Percentiles rank a stretch among this genome's conserved stretches.
Evolutionary conservation across 1,140 invertebrate species (phyloP).

Genomic region (Cepaea nemoralis): DNA sequence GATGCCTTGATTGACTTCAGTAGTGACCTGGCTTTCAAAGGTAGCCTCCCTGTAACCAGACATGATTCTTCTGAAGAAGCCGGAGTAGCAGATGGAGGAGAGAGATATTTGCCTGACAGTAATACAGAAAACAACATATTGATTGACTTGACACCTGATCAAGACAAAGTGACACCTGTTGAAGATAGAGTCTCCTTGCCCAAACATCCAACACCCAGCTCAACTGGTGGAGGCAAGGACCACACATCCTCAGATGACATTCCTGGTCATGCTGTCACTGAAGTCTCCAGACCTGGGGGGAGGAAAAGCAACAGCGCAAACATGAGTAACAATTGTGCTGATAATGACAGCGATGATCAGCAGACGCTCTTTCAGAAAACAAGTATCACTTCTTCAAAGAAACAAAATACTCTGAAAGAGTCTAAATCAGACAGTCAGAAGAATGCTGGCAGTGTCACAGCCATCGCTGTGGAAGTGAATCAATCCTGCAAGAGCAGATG

Average conservation of each 20-base stretch:
- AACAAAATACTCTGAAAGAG: background rate
- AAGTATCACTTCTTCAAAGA: background rate
- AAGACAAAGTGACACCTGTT: background rate
- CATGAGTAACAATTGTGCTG: background rate
- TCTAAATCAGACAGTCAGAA: background rate
- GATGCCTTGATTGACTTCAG: background rate
- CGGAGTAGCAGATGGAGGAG: too few species aligned
- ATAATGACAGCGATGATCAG: background rate
- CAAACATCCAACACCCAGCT: background rate
- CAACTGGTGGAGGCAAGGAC: background rate
- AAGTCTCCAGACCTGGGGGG: background rate
- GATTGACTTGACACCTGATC: background rate
- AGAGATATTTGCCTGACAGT: too few species aligned
- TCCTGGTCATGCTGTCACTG: background rate
- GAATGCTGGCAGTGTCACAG: background rate
- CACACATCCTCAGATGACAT: background rate
- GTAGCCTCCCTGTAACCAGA: too few species aligned
- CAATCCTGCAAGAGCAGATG: background rate
- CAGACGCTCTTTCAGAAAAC: conserved; percentile 1
- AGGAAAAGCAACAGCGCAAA: background rate
- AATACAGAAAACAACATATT: too few species aligned
- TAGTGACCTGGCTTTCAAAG: background rate
- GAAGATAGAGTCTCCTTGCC: background rate
- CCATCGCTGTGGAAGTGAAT: background rate
- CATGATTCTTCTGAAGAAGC: too few species aligned